Conservation (phyloP, 2,888 invertebrate genomes). For the Sialis lutaria region DNA sequence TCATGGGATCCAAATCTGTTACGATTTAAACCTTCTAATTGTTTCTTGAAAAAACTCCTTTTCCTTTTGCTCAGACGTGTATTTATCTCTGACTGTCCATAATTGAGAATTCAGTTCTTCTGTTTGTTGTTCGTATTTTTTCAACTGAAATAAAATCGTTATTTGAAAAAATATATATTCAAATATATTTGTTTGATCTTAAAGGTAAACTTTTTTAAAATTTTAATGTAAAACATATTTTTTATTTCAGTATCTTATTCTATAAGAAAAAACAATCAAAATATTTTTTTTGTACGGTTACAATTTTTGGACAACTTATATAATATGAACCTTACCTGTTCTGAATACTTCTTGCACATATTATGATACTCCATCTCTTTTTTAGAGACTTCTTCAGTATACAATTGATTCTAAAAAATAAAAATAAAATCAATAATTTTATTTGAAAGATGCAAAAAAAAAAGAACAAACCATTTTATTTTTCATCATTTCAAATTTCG, state of each 20-base stretch:
- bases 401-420: slow-evolving; percentile 33
- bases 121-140: slow-evolving; percentile 22
- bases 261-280: no score
- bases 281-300: no score
- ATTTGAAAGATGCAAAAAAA: slow-evolving; percentile 5
- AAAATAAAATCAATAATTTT: not conserved
- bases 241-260: no score
- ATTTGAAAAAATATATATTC: no score
- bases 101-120: slow-evolving; percentile 34
- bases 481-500: slow-evolving; percentile 62
- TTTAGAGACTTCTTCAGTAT: slow-evolving; percentile 39
- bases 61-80: slow-evolving; percentile 35
- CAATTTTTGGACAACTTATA: no score
- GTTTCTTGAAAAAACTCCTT: slow-evolving; percentile 21
- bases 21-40: not conserved
- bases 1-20: not conserved
- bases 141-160: slow-evolving; percentile 9
- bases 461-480: slow-evolving; percentile 57
- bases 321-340: slow-evolving; percentile 24
- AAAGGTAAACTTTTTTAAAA: no score
- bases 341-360: slow-evolving; percentile 32
- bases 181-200: no score
- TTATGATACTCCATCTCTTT: slow-evolving; percentile 35
- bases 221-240: no score
- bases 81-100: slow-evolving; percentile 43